Conservation (phyloP, 2,113 vertebrate genomes). For the Noctilio leporinus region DNA sequence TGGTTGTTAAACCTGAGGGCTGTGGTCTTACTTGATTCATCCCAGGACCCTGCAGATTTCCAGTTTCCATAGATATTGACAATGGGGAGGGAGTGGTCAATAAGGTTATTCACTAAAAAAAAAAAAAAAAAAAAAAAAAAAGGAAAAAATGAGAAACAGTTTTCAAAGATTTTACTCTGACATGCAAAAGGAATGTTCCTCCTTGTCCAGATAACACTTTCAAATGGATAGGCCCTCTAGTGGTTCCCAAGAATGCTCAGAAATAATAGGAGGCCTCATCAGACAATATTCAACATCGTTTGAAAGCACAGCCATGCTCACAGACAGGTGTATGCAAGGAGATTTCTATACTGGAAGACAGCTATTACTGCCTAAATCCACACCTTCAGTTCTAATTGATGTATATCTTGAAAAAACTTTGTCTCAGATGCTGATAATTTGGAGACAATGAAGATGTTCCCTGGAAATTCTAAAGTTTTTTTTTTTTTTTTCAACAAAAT, state of each 20-base stretch:
- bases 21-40: background rate
- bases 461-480: background rate
- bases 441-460: conserved; percentile 23
- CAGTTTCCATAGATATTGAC: background rate
- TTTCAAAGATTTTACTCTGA: conserved; percentile 31
- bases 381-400: background rate
- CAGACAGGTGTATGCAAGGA: background rate
- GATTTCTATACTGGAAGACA: background rate
- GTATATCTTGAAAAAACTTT: background rate
- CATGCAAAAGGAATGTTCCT: background rate
- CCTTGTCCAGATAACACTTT: background rate
- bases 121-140: background rate
- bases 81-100: background rate
- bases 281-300: background rate
- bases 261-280: background rate
- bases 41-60: background rate
- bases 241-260: background rate
- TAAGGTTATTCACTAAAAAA: background rate
- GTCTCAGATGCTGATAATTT: background rate
- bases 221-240: conserved; percentile 72
- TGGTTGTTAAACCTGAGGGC: conserved; percentile 82
- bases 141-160: background rate
- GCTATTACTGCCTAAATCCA: background rate
- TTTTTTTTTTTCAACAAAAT: background rate
- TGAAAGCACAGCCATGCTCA: background rate